Percentiles rank a stretch among this genome's conserved stretches.
These are phyloP conservation scores for Danaus chrysippus DNA, from an alignment of 2,888 invertebrate species.

Conservation along the genomic window DNA sequence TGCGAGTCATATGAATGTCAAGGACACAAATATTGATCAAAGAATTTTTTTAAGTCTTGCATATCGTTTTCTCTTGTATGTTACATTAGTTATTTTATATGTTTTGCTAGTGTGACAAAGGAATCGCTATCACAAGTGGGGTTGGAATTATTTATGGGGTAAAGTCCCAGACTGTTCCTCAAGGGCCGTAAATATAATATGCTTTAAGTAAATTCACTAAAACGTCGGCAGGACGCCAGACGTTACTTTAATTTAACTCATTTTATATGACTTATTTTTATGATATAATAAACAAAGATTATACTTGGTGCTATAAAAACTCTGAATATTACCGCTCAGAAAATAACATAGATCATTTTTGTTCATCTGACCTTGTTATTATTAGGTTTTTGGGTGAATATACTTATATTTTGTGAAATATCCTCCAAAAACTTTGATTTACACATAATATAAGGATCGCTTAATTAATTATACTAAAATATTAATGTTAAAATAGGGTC, in stretches of 20 bases:
- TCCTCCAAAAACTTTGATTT: neutral
- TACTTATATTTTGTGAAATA: constrained; percentile 17
- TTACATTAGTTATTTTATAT: constrained; percentile 22
- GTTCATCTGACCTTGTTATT: constrained; percentile 24
- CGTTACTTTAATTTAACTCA: constrained; percentile 24
- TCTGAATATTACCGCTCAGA: constrained; percentile 17
- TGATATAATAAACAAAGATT: constrained; percentile 26
- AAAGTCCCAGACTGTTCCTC: constrained; percentile 52
- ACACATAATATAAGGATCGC: too few species aligned
- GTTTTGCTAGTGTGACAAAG: constrained; percentile 48
- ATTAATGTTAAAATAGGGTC: too few species aligned
- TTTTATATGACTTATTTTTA: constrained; percentile 21
- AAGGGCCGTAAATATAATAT: constrained; percentile 43
- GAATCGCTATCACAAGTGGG: constrained; percentile 48
- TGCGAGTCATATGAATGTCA: constrained; percentile 61
- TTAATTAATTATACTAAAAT: too few species aligned
- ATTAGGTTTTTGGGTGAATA: constrained; percentile 15
- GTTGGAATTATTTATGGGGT: constrained; percentile 65
- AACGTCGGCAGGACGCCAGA: constrained; percentile 15
- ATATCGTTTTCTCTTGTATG: constrained; percentile 19
- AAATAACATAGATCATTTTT: constrained; percentile 20
- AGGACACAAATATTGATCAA: constrained; percentile 73
- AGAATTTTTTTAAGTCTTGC: constrained; percentile 34
- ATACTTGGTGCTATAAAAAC: constrained; percentile 21
- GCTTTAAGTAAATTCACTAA: constrained; percentile 27